Evolutionary conservation across 2,113 vertebrate species (phyloP).

Genomic region (Electrona antarctica): DNA sequence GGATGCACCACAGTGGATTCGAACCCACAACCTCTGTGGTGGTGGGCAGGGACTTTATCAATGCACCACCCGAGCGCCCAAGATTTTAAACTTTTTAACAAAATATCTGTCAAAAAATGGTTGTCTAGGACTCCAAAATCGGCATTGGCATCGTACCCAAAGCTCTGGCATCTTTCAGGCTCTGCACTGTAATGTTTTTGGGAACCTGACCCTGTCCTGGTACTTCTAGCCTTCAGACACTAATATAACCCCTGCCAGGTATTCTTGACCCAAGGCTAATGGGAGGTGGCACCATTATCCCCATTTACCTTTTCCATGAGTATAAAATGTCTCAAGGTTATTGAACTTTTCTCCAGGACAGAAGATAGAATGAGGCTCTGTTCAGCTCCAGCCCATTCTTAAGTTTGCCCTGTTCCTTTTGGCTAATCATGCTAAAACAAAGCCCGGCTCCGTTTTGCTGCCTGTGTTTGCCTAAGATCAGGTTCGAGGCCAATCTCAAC

Average conservation of each 20-base stretch:
- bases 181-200: neutral
- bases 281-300: neutral
- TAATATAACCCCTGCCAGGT: neutral
- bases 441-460: conserved; percentile 10
- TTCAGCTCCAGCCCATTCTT: neutral
- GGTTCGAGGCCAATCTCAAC: conserved; percentile 48
- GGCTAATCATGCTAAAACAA: conserved; percentile 29
- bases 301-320: neutral
- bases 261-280: neutral
- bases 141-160: too few species aligned
- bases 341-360: neutral
- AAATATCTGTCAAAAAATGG: too few species aligned
- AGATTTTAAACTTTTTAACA: too few species aligned
- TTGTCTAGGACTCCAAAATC: too few species aligned
- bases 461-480: conserved; percentile 68
- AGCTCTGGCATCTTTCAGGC: neutral
- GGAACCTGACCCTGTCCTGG: too few species aligned
- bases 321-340: neutral
- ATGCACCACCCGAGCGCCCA: too few species aligned
- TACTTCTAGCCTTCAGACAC: too few species aligned
- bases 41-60: too few species aligned
- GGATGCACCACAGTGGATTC: too few species aligned
- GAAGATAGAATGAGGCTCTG: neutral
- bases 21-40: too few species aligned
- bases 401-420: conserved; percentile 26